phyloP scores from a whole-genome alignment of 2,888 invertebrate genomes.

The Dryocosmus kuriphilus region DNA sequence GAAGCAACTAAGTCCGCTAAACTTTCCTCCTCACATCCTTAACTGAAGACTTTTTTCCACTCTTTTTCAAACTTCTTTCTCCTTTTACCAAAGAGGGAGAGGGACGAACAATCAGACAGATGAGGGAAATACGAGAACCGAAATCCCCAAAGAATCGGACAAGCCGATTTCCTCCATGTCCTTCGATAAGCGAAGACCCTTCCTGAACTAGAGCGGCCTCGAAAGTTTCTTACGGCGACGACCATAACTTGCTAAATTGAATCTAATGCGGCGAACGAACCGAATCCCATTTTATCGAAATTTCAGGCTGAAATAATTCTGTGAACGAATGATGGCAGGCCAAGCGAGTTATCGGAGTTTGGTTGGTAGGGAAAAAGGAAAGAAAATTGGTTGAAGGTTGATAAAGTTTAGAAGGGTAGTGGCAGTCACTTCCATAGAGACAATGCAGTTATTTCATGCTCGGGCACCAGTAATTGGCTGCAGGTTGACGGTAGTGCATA shows the following conservation, averaged over 20 bases:
- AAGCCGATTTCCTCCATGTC: conserved; percentile 51
- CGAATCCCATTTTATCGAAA: conserved; percentile 72
- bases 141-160: conserved; percentile 57
- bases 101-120: conserved; percentile 49
- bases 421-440: conserved; percentile 73
- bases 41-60: conserved; percentile 1
- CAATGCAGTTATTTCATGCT: conserved; percentile 76
- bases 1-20: background rate
- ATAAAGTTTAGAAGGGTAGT: conserved; percentile 57
- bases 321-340: conserved; percentile 48
- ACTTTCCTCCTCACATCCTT: conserved; percentile 27
- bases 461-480: conserved; percentile 75
- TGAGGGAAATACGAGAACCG: conserved; percentile 48
- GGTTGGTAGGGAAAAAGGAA: conserved; percentile 44
- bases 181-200: conserved; percentile 60
- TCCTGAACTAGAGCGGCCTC: conserved; percentile 48
- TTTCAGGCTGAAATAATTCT: conserved; percentile 71
- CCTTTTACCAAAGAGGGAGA: conserved; percentile 29
- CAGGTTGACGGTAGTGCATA: conserved; percentile 66
- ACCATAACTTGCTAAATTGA: conserved; percentile 72
- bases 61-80: background rate
- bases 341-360: conserved; percentile 43
- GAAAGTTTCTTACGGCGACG: conserved; percentile 66
- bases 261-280: conserved; percentile 67
- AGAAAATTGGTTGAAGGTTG: conserved; percentile 51